These are phyloP conservation scores for Cosmopolites sordidus DNA, from an alignment of 2,888 invertebrate species.

Conservation along the genomic window DNA sequence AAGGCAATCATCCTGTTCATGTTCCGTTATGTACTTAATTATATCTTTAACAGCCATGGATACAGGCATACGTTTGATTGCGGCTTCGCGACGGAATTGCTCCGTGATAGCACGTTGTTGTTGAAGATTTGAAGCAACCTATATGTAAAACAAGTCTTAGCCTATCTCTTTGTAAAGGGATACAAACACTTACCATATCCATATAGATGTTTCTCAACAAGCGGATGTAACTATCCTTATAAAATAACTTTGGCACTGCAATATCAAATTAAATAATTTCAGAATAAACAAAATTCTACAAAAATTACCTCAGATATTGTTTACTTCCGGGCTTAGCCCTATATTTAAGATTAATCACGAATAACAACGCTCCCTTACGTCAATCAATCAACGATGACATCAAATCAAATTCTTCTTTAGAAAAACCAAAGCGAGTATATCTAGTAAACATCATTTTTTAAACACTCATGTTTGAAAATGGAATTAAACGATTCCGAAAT, in stretches of 20 bases:
- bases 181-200: constrained; percentile 59
- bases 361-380: background rate
- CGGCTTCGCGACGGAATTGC: constrained; percentile 87
- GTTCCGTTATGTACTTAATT: constrained; percentile 84
- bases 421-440: no score
- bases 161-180: background rate
- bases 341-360: background rate
- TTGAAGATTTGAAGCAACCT: constrained; percentile 85
- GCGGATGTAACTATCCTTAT: constrained; percentile 64
- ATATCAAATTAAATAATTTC: background rate
- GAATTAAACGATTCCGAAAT: no score
- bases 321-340: constrained; percentile 11
- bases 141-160: background rate
- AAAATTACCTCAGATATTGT: constrained; percentile 1
- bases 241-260: background rate
- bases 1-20: constrained; percentile 89
- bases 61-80: constrained; percentile 78
- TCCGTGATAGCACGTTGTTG: constrained; percentile 92
- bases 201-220: constrained; percentile 84
- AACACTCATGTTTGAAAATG: no score
- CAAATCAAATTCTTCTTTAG: no score
- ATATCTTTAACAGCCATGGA: constrained; percentile 91
- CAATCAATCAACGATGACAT: background rate
- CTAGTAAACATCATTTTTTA: no score
- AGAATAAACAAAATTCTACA: no score